Percentiles rank a stretch among this genome's conserved stretches.
Evolutionary conservation across 2,888 invertebrate species (phyloP).

Genomic region (Pristionchus japonicus): DNA sequence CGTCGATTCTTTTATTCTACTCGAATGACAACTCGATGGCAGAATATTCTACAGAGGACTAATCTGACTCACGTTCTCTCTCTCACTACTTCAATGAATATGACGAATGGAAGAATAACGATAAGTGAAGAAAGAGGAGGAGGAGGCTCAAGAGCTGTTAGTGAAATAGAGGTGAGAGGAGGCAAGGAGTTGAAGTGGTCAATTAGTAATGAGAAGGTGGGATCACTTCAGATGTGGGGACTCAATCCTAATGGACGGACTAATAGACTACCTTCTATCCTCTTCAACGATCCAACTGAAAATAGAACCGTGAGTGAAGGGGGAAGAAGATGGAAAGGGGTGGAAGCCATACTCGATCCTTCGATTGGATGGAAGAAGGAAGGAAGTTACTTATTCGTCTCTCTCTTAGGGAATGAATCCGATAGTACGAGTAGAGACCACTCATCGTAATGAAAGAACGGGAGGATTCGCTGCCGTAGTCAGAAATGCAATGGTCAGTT

Average conservation of each 20-base stretch:
- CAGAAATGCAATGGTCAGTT: constrained; percentile 10
- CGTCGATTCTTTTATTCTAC: background rate
- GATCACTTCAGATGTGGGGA: background rate
- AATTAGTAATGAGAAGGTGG: background rate
- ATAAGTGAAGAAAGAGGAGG: background rate
- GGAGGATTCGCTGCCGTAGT: background rate
- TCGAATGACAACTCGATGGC: constrained; percentile 29
- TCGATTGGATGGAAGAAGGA: background rate
- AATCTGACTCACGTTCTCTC: background rate
- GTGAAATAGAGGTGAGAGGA: background rate
- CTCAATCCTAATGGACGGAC: background rate
- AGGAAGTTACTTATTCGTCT: background rate
- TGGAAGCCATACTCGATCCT: background rate
- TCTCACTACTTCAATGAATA: background rate
- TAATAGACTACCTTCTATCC: background rate
- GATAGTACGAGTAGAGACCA: background rate
- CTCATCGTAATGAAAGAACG: background rate
- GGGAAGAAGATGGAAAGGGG: background rate
- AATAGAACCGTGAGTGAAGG: background rate
- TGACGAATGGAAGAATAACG: background rate
- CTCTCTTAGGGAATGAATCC: background rate
- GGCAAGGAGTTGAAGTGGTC: background rate
- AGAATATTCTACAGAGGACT: background rate
- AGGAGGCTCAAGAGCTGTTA: background rate
- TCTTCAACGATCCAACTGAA: constrained; percentile 15